phyloP scores from a whole-genome alignment of 2,113 vertebrate species.

The Chaetura pelagica region DNA sequence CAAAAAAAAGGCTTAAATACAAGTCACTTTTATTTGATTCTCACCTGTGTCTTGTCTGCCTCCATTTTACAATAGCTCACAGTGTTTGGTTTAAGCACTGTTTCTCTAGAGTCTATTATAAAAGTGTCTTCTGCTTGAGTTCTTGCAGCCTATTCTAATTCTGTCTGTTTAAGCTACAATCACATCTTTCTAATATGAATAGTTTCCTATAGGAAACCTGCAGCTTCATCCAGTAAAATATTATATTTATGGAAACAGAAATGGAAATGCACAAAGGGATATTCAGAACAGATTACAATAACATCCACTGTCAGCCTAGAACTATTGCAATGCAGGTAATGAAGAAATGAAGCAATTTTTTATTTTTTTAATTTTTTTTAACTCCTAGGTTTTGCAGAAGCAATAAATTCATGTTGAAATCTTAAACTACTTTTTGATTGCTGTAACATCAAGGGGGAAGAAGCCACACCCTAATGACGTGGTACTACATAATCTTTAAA shows the following conservation, averaged over 20 bases:
- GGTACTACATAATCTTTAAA: background rate
- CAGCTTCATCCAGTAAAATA: background rate
- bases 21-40: background rate
- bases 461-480: background rate
- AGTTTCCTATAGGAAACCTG: background rate
- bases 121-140: background rate
- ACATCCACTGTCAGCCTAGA: background rate
- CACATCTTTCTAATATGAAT: background rate
- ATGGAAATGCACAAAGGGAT: background rate
- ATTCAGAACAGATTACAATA: background rate
- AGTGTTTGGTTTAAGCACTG: background rate
- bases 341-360: background rate
- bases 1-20: background rate
- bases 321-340: background rate
- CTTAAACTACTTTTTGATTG: background rate
- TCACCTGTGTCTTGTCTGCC: background rate
- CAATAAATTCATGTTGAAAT: background rate
- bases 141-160: background rate
- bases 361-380: background rate
- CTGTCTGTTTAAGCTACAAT: background rate
- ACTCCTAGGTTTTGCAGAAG: background rate
- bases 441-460: background rate
- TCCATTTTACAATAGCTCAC: background rate
- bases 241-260: background rate
- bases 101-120: background rate